Evolutionary conservation across 2,797 vertebrate genomes (phyloP).

Genomic region (Octomys mimax): DNA sequence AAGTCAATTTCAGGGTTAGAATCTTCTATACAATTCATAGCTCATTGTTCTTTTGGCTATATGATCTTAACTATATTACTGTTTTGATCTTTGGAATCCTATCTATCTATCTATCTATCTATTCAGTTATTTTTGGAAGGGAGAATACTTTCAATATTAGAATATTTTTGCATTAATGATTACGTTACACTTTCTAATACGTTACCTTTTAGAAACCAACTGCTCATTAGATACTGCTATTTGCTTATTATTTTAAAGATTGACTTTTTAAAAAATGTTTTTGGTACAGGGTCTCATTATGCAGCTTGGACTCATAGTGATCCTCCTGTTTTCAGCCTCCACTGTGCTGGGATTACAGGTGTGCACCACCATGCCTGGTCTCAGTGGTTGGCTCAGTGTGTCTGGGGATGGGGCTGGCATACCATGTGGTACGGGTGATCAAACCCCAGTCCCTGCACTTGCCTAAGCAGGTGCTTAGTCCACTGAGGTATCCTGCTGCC

Average conservation of each 20-base stretch:
- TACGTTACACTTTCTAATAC: neutral
- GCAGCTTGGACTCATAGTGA: no score
- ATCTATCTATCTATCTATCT: neutral
- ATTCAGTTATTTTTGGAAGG: neutral
- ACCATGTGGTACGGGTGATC: no score
- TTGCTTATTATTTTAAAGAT: neutral
- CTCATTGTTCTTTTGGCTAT: neutral
- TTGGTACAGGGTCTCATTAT: no score
- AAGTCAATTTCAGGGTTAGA: neutral
- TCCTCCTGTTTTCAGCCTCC: no score
- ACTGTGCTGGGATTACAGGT: no score
- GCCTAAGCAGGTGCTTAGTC: no score
- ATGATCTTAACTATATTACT: neutral
- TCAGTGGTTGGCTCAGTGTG: no score
- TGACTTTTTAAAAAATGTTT: neutral
- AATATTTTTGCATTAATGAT: neutral
- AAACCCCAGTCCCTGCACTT: no score
- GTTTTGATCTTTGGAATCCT: neutral
- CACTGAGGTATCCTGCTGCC: no score
- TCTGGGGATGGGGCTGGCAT: no score
- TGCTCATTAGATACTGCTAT: neutral
- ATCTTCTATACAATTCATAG: neutral
- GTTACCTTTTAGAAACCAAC: neutral
- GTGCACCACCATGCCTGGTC: no score
- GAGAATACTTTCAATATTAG: neutral